Evolutionary conservation across 2,797 vertebrate species (phyloP).

Genomic region (Cryptoprocta ferox): DNA sequence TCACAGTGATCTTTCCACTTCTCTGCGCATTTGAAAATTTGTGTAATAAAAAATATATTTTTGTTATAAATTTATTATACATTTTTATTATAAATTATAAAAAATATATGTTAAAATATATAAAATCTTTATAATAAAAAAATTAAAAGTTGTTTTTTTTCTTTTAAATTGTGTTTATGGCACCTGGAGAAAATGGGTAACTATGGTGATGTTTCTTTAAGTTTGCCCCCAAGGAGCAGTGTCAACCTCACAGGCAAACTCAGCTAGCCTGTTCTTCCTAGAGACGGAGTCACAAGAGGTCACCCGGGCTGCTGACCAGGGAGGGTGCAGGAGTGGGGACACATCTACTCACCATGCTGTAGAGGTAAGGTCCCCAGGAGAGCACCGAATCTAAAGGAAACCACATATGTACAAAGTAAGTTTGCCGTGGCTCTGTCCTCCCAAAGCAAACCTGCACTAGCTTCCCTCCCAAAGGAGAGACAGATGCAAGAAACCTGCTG

Average conservation of each 20-base stretch:
- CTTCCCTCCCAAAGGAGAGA: neutral
- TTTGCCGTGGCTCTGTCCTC: neutral
- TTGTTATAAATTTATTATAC: too few relatives aligned
- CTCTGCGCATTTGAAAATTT: neutral
- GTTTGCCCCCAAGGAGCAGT: neutral
- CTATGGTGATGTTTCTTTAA: neutral
- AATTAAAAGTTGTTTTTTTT: neutral
- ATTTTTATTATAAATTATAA: too few relatives aligned
- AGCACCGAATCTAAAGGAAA: conserved; percentile 94
- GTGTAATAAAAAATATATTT: neutral
- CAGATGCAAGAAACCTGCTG: neutral
- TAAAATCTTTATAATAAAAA: neutral
- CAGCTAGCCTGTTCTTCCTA: neutral
- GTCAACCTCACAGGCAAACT: neutral
- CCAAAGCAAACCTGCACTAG: neutral
- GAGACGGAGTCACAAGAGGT: neutral
- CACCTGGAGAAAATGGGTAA: neutral
- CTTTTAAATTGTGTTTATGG: neutral
- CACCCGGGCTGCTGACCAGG: accelerated
- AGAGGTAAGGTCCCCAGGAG: conserved; percentile 97
- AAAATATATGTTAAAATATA: too few relatives aligned
- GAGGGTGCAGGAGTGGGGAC: neutral
- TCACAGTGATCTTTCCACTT: neutral
- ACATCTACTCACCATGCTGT: conserved; percentile 93
- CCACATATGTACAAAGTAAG: neutral